These are phyloP conservation scores for Mizuhopecten yessoensis DNA, from an alignment of 1,140 invertebrate genomes.

Conservation along the genomic window DNA sequence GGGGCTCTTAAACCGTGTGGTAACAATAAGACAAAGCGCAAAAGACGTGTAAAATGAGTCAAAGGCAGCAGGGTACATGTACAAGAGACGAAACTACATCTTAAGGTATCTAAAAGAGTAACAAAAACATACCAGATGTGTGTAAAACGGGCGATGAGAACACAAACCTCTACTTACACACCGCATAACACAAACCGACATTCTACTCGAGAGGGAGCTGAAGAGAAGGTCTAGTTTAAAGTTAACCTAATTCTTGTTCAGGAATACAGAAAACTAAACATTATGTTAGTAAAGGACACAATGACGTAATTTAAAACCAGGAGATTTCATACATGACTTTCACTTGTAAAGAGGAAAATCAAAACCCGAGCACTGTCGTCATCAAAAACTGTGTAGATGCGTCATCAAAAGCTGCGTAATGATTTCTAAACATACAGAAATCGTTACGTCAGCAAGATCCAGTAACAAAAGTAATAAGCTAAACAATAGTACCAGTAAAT, in stretches of 20 bases:
- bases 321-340: too few species aligned
- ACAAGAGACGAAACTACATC: not conserved
- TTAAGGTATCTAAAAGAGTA: not conserved
- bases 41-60: not conserved
- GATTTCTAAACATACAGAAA: too few species aligned
- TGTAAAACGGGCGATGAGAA: not conserved
- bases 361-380: too few species aligned
- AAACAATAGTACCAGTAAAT: too few species aligned
- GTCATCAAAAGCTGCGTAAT: too few species aligned
- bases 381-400: too few species aligned
- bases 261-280: not conserved
- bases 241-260: not conserved
- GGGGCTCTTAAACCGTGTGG: not conserved
- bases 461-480: too few species aligned
- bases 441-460: too few species aligned
- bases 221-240: too few species aligned
- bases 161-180: not conserved
- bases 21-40: not conserved
- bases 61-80: not conserved
- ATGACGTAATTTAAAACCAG: too few species aligned
- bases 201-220: not conserved
- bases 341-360: too few species aligned
- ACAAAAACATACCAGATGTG: not conserved
- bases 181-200: not conserved
- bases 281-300: too few species aligned